Base-by-base conservation (phyloP, 2,888 invertebrate species). In the Andrena trimmerana region DNA sequence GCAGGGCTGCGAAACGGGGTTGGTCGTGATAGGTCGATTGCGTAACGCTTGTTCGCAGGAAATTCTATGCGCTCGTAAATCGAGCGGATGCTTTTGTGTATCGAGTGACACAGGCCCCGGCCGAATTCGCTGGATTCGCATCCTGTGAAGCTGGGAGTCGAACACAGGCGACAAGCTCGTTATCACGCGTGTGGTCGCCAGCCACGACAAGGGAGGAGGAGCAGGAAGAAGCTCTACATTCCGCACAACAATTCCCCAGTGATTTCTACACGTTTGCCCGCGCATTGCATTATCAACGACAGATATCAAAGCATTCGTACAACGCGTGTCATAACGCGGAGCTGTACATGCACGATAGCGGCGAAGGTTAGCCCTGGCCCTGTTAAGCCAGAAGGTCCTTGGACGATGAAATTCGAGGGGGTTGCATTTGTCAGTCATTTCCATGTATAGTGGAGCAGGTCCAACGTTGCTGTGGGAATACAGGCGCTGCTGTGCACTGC, bases 61-160 rank as follows among this genome's bases (percentile, higher is more conserved):
- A 86, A 77, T 71, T 65, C 71, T 29, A 67, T 66, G 74, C 31
- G 85, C 74, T 78, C 85, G 85, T 88, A 89, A 88, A 88, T 89
- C 85, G 86, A 80, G 80, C 85, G 88, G 81, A 78, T 81, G 86
- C 85, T 89, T 86, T 89, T 86, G 85, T 81, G 83, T 84, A 86
- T 88, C 88, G 78, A 85, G 75, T 88, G 89, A 88, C 88, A 88
- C 59, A 73, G 65, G 69, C 67, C 78, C 71, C 67, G 69, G 59
- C 59, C 78, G 76, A 78, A 84, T 81, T 84, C 83, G 73, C 63
- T 20, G 71, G 68, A 65, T 65, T 79, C 79, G 84, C 73, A 75
- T 81, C 78, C 88, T 74, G 75, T 83, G 68, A 78, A 81, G 29
- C 88, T 72, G 67, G 74, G 83, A 83, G 70, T 87, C 73, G 70